These are phyloP conservation scores for Lacerta agilis DNA, from an alignment of 2,797 vertebrate genomes.

Conservation along the genomic window DNA sequence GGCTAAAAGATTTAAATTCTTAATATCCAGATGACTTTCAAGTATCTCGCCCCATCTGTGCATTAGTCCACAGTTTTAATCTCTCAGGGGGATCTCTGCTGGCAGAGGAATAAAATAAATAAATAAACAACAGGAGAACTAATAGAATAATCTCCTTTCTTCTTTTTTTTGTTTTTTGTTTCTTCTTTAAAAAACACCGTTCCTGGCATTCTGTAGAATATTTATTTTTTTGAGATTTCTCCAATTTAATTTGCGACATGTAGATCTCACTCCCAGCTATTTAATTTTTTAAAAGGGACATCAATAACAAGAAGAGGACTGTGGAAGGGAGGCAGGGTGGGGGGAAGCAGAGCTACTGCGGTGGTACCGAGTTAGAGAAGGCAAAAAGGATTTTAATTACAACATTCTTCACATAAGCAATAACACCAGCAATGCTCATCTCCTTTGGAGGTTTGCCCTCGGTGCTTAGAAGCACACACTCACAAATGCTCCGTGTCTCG, in stretches of 20 bases:
- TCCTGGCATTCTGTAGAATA: conserved; percentile 44
- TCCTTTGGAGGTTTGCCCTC: conserved; percentile 15
- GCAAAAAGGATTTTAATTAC: conserved; percentile 42
- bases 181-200: conserved; percentile 28
- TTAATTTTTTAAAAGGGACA: conserved; percentile 71
- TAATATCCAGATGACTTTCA: conserved; percentile 91
- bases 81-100: conserved; percentile 74
- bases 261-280: conserved; percentile 70
- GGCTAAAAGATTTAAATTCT: conserved; percentile 93
- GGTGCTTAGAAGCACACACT: neutral
- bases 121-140: conserved; percentile 65
- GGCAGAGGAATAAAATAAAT: conserved; percentile 77
- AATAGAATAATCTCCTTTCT: conserved; percentile 71
- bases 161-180: neutral
- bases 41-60: conserved; percentile 81
- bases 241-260: conserved; percentile 66
- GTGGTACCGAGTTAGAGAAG: conserved; percentile 48
- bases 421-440: neutral
- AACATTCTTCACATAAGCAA: conserved; percentile 52
- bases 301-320: conserved; percentile 55
- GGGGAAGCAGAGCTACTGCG: neutral
- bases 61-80: conserved; percentile 73
- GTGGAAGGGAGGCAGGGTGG: neutral
- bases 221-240: conserved; percentile 71
- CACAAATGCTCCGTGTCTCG: neutral